Evolutionary conservation across 2,888 invertebrate species (phyloP).

Genomic region (Protonemura montana): DNA sequence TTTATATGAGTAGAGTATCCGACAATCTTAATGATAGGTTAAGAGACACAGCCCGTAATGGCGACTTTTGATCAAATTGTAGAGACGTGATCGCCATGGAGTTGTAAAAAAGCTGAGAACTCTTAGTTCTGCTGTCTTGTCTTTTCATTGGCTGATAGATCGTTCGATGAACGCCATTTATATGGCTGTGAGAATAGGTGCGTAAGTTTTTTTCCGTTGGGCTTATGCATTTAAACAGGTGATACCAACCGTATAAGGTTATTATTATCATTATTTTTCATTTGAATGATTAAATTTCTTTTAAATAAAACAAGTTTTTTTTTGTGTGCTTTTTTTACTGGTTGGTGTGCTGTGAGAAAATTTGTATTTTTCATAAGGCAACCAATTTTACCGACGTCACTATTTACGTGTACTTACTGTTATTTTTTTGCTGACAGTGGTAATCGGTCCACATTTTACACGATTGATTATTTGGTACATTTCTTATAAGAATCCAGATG

Average conservation of each 20-base stretch:
- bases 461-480: too few species aligned
- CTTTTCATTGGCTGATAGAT: background rate
- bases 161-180: background rate
- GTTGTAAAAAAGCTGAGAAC: background rate
- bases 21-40: constrained; percentile 32
- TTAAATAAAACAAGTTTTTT: background rate
- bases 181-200: background rate
- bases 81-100: constrained; percentile 26
- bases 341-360: background rate
- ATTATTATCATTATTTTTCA: background rate
- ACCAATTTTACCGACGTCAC: background rate
- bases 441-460: too few species aligned
- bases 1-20: background rate
- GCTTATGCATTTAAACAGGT: background rate
- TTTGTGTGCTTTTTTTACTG: background rate
- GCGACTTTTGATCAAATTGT: constrained; percentile 39
- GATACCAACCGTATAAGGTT: background rate
- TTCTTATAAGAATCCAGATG: too few species aligned
- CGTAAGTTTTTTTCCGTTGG: background rate
- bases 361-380: background rate
- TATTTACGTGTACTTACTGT: too few species aligned
- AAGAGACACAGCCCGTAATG: constrained; percentile 27
- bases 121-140: background rate
- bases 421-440: too few species aligned
- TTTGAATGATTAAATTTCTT: background rate